These are phyloP conservation scores for Escarpia spicata DNA, from an alignment of 2,888 invertebrate genomes.

Conservation along the genomic window DNA sequence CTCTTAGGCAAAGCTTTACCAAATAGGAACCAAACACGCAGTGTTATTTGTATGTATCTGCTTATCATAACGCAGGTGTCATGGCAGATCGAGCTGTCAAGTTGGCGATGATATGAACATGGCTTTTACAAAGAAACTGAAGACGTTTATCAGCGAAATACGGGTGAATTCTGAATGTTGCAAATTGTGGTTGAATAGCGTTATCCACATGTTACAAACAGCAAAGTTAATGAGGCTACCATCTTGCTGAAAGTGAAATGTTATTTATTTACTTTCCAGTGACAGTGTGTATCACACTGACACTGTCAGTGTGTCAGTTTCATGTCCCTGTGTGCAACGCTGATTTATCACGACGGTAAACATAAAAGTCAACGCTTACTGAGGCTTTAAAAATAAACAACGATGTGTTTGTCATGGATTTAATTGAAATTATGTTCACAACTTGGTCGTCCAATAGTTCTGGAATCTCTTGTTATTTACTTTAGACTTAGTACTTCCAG, in stretches of 20 bases:
- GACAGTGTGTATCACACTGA: too few relatives aligned
- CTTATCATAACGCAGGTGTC: not conserved
- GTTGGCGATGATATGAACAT: conserved; percentile 38
- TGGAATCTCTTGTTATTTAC: too few relatives aligned
- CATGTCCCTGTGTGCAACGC: not conserved
- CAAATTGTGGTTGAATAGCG: not conserved
- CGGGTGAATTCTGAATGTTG: conserved; percentile 42
- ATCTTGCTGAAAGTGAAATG: not conserved
- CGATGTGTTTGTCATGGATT: not conserved
- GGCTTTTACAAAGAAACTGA: conserved; percentile 56
- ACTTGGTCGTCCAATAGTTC: not conserved
- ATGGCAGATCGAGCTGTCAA: conserved; percentile 6
- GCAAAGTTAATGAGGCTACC: not conserved
- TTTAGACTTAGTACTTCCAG: too few relatives aligned
- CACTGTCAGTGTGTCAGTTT: not conserved
- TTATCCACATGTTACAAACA: not conserved
- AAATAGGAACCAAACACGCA: not conserved
- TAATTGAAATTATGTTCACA: not conserved
- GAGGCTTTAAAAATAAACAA: not conserved
- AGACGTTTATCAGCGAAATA: conserved; percentile 51
- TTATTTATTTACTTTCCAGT: not conserved
- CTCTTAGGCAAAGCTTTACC: not conserved
- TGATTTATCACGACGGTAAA: not conserved
- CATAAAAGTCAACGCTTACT: not conserved
- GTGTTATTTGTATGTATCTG: not conserved